These are phyloP conservation scores for Tridacna gigas DNA, from an alignment of 2,888 invertebrate species.

Conservation along the genomic window DNA sequence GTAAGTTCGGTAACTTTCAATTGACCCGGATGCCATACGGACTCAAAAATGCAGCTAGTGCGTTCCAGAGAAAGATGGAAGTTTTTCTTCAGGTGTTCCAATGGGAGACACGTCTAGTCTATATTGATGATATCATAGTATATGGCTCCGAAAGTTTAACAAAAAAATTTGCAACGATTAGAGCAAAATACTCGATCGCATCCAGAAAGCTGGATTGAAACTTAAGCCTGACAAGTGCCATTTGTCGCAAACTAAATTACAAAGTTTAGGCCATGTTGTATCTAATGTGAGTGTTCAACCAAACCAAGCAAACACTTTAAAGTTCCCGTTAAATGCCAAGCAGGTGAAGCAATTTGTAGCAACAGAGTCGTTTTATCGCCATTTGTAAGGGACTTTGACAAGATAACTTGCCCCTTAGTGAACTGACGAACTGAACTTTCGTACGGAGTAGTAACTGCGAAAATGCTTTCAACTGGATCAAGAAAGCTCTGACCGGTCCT, in stretches of 20 bases:
- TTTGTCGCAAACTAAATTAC: no score
- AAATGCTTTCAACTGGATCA: no score
- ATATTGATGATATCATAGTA: background rate
- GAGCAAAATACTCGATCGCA: background rate
- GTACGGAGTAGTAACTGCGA: no score
- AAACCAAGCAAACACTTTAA: background rate
- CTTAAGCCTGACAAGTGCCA: background rate
- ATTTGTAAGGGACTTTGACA: background rate
- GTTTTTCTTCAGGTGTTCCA: background rate
- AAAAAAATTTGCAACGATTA: background rate
- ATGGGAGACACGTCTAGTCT: slow-evolving; percentile 5
- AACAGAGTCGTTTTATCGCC: background rate
- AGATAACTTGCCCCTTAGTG: no score
- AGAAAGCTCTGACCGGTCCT: no score
- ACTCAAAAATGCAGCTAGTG: no score
- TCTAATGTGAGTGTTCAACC: background rate
- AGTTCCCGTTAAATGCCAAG: background rate
- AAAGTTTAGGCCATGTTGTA: background rate
- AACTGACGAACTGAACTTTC: no score
- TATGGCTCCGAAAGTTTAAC: background rate
- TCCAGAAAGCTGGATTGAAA: background rate
- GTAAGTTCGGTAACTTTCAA: no score
- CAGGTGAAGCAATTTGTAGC: slow-evolving; percentile 12
- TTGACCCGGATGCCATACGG: no score
- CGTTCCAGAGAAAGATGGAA: background rate